phyloP scores from a whole-genome alignment of 2,113 vertebrate genomes.

The Istiophorus platypterus region DNA sequence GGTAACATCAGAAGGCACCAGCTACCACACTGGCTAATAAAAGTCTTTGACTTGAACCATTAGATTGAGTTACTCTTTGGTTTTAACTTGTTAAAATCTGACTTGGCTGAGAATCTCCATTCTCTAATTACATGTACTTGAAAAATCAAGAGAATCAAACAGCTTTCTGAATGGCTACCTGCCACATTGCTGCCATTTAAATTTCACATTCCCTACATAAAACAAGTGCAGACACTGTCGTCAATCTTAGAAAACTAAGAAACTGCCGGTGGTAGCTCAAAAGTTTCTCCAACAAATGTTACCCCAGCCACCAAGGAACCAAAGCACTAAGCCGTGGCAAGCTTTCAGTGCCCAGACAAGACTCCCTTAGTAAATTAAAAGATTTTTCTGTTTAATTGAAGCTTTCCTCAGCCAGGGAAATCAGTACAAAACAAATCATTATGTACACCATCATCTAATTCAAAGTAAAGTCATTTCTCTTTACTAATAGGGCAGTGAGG shows the following conservation, averaged over 20 bases:
- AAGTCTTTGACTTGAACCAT: constrained; percentile 11
- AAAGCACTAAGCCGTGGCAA: not conserved
- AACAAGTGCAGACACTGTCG: not conserved
- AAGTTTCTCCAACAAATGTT: constrained; percentile 16
- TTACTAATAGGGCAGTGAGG: not conserved
- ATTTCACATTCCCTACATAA: constrained; percentile 19
- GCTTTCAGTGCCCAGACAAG: not conserved
- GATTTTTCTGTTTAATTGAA: constrained; percentile 1
- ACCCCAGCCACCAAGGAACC: not conserved
- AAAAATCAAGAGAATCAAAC: constrained; percentile 43
- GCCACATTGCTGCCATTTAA: constrained; percentile 12
- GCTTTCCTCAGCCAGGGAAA: constrained; percentile 1
- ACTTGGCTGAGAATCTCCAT: constrained; percentile 29
- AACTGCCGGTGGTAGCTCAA: not conserved
- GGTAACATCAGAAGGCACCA: not conserved
- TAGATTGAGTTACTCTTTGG: not conserved
- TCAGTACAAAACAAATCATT: not conserved
- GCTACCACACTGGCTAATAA: not conserved
- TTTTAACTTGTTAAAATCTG: constrained; percentile 28
- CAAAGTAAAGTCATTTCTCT: not conserved
- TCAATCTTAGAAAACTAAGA: constrained; percentile 10
- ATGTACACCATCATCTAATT: not conserved
- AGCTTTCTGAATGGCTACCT: constrained; percentile 11
- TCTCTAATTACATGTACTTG: constrained; percentile 14
- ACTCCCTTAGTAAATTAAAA: not conserved